Conservation (phyloP, 2,797 vertebrate species). For the Gymnothorax reevesii region DNA sequence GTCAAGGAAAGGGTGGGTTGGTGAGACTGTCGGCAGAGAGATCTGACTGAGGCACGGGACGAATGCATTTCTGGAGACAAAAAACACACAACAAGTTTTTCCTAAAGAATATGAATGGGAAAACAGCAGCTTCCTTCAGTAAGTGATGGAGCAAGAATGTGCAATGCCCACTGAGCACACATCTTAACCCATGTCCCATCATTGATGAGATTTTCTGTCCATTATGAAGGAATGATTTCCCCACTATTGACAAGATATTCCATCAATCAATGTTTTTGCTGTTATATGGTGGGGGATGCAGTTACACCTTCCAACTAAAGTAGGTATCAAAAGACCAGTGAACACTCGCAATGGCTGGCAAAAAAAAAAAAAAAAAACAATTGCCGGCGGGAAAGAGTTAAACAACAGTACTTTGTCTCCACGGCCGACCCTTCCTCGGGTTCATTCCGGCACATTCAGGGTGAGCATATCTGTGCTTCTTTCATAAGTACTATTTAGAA, state of each 20-base stretch:
- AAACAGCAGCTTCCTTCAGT: not conserved
- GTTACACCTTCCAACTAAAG: too few relatives aligned
- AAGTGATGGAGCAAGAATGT: not conserved
- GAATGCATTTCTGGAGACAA: not conserved
- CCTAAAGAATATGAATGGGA: not conserved
- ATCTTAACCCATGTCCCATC: too few relatives aligned
- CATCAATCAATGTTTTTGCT: too few relatives aligned
- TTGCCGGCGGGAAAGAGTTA: too few relatives aligned
- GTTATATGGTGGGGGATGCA: too few relatives aligned
- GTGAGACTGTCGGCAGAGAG: not conserved
- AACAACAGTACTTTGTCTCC: not conserved
- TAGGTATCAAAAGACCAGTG: too few relatives aligned
- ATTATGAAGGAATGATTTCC: too few relatives aligned
- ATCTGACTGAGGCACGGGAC: conserved; percentile 5
- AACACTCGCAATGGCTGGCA: too few relatives aligned
- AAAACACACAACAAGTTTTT: not conserved
- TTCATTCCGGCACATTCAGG: not conserved
- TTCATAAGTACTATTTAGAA: not conserved
- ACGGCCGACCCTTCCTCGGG: not conserved
- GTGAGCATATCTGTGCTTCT: not conserved
- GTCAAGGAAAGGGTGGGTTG: conserved; percentile 2
- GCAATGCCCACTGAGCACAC: not conserved
- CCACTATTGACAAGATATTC: too few relatives aligned
- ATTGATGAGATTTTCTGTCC: too few relatives aligned
- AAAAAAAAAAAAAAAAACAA: too few relatives aligned